A percentile compares a stretch with the other conserved stretches of the same genome.
phyloP scores from a whole-genome alignment of 2,797 vertebrate genomes.

The Serranus cabrilla region DNA sequence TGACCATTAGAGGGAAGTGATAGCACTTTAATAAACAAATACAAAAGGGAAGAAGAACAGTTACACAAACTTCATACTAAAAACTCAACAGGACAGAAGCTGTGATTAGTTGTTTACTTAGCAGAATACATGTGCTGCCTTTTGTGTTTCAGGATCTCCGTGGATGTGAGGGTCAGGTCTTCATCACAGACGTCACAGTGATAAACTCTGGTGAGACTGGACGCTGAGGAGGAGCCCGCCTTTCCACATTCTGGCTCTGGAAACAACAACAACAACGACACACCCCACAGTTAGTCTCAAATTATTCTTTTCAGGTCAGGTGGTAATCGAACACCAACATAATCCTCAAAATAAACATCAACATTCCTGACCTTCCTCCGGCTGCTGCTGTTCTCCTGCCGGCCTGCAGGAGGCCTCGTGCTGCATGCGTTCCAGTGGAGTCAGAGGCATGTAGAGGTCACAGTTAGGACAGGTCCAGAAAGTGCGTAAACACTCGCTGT shows the following conservation, averaged over 20 bases:
- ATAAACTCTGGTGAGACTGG: conserved; percentile 85
- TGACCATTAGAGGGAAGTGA: conserved; percentile 15
- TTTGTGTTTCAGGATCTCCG: conserved; percentile 92
- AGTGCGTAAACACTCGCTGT: conserved; percentile 92
- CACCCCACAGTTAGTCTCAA: background rate
- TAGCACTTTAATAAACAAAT: conserved; percentile 17
- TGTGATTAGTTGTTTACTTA: conserved; percentile 45
- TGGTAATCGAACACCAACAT: background rate
- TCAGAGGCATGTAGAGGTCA: conserved; percentile 91
- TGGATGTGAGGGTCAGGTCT: conserved; percentile 90
- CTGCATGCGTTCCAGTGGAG: conserved; percentile 91
- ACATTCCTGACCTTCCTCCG: conserved; percentile 67
- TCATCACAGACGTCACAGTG: conserved; percentile 88
- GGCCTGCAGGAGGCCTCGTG: conserved; percentile 88
- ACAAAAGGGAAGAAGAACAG: conserved; percentile 2
- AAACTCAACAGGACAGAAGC: background rate
- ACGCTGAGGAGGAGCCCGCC: background rate
- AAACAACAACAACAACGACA: conserved; percentile 9
- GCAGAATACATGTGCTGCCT: conserved; percentile 84
- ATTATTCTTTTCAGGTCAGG: background rate
- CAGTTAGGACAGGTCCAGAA: conserved; percentile 96
- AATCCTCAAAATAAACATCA: background rate
- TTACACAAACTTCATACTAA: conserved; percentile 21
- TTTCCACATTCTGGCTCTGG: conserved; percentile 61
- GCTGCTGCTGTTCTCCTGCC: conserved; percentile 66